A percentile compares a stretch with the other conserved stretches of the same genome.
Conservation (phyloP, 2,797 vertebrate species). For the Phoeniculus purpureus region DNA sequence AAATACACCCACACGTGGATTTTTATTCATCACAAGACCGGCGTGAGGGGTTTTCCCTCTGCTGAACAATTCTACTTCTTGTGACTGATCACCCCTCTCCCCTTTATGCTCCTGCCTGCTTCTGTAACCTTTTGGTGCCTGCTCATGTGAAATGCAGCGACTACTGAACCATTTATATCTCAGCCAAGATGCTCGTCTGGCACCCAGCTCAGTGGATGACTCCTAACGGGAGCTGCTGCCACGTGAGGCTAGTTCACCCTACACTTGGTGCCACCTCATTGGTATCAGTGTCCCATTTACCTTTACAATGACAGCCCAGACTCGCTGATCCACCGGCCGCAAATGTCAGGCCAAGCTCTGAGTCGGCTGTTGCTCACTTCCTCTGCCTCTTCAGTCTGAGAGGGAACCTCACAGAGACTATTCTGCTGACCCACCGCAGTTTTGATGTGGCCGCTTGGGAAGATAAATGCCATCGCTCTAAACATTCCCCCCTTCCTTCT, state of each 20-base stretch:
- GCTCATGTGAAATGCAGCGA: neutral
- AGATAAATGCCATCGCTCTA: neutral
- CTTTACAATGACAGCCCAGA: neutral
- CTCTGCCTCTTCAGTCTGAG: neutral
- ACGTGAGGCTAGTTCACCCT: neutral
- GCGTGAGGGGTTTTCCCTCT: neutral
- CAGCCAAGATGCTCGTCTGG: neutral
- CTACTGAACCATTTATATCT: constrained; percentile 1
- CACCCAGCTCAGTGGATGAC: constrained; percentile 36
- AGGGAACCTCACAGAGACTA: constrained; percentile 16
- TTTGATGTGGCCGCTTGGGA: neutral
- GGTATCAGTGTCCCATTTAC: constrained; percentile 10
- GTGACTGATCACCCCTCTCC: fast-evolving
- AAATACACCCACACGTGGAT: neutral
- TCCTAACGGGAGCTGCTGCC: constrained; percentile 37
- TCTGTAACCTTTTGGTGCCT: neutral
- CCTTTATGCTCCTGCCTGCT: neutral
- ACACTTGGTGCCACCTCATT: constrained; percentile 22
- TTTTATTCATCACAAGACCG: neutral
- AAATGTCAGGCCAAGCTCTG: constrained; percentile 22
- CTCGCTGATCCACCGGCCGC: neutral
- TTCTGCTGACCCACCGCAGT: constrained; percentile 30
- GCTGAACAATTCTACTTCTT: neutral
- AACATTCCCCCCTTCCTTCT: neutral
- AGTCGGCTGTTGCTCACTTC: constrained; percentile 25